A percentile compares a stretch with the other conserved stretches of the same genome.
Evolutionary conservation across 2,888 invertebrate genomes (phyloP).

Genomic region (Acrocyrtus sp.): DNA sequence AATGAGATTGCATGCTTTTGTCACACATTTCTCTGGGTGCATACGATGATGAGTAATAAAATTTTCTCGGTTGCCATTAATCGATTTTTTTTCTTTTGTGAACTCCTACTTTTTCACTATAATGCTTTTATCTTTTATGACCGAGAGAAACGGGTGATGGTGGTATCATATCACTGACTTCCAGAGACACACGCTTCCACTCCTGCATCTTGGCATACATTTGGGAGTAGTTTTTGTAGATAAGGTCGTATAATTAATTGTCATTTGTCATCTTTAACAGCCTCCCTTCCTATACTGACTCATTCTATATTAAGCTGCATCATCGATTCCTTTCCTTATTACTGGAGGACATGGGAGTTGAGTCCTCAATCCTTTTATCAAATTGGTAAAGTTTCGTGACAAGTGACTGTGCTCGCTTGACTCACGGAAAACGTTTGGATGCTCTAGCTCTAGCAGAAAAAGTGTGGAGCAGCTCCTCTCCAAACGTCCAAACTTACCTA

Average conservation of each 20-base stretch:
- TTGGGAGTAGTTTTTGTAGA: background rate
- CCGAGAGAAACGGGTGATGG: background rate
- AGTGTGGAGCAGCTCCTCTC: too few species aligned
- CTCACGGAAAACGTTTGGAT: too few species aligned
- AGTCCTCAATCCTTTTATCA: background rate
- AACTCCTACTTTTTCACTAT: background rate
- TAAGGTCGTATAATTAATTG: constrained; percentile 25
- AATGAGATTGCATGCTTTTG: too few species aligned
- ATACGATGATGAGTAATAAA: background rate
- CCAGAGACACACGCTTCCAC: background rate
- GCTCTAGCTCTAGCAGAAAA: too few species aligned
- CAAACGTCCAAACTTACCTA: too few species aligned
- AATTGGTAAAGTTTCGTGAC: background rate
- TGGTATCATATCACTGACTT: background rate
- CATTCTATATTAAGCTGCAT: too few species aligned
- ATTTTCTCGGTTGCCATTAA: background rate
- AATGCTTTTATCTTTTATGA: background rate
- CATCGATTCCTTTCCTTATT: too few species aligned
- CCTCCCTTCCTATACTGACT: background rate
- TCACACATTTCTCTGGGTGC: background rate
- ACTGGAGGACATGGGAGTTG: background rate
- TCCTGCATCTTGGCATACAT: background rate
- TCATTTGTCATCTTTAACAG: constrained; percentile 35
- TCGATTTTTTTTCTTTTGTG: background rate
- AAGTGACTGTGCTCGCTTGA: too few species aligned